Evolutionary conservation across 2,113 vertebrate species (phyloP).

Genomic region (Psephotus haematonotus): DNA sequence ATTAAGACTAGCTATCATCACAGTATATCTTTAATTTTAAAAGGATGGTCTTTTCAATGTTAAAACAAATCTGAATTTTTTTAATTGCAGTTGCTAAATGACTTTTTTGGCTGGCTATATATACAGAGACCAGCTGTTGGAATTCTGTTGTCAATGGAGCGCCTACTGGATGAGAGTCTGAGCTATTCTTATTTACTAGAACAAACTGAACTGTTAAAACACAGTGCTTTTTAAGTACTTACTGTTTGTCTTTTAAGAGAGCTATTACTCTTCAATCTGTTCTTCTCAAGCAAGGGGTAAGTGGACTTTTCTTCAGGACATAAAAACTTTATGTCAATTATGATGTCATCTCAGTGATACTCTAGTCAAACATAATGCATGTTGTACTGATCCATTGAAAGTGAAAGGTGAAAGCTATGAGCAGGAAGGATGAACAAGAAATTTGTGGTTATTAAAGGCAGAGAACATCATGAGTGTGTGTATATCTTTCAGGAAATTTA

Average conservation of each 20-base stretch:
- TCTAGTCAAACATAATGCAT: not conserved
- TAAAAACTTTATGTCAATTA: not conserved
- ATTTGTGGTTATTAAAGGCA: not conserved
- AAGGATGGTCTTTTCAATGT: too few species aligned
- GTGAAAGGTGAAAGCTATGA: not conserved
- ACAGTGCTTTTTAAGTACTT: not conserved
- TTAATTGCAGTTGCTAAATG: too few species aligned
- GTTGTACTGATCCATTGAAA: not conserved
- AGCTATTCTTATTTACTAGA: not conserved
- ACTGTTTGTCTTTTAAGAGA: not conserved
- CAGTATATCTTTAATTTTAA: too few species aligned
- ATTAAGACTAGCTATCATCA: too few species aligned
- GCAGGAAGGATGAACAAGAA: not conserved
- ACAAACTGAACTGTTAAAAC: not conserved
- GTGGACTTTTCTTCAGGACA: not conserved
- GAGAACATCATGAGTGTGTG: not conserved
- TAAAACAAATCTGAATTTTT: too few species aligned
- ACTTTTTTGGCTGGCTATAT: too few species aligned
- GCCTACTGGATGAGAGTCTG: not conserved
- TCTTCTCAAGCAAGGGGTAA: not conserved
- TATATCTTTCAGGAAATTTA: conserved; percentile 90
- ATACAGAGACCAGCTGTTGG: too few species aligned
- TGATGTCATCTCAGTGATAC: not conserved
- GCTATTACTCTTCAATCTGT: not conserved
- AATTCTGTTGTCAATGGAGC: too few species aligned